Percentiles rank a stretch among this genome's conserved stretches.
phyloP scores from a whole-genome alignment of 2,797 vertebrate species.

The Phrynocephalus guinanensis region DNA sequence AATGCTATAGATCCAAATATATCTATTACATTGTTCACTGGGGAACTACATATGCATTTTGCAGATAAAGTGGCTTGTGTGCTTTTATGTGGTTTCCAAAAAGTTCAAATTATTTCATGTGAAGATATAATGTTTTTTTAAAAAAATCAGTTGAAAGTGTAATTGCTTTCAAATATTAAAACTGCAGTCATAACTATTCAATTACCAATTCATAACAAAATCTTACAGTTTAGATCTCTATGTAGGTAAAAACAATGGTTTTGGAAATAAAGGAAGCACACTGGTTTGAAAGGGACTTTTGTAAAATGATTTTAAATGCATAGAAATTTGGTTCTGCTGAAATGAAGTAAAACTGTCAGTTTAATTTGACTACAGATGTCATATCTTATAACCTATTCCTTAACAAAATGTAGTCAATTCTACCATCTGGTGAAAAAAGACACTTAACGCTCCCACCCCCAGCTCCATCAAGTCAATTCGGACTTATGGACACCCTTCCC shows the following conservation, averaged over 20 bases:
- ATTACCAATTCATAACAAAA: slow-evolving; percentile 71
- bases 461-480: not conserved
- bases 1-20: slow-evolving; percentile 34
- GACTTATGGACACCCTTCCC: not conserved
- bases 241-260: slow-evolving; percentile 62
- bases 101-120: slow-evolving; percentile 43
- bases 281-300: slow-evolving; percentile 18
- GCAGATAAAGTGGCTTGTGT: slow-evolving; percentile 47
- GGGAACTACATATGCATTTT: not conserved
- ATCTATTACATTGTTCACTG: slow-evolving; percentile 54
- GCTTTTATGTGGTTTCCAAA: slow-evolving; percentile 54
- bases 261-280: slow-evolving; percentile 63
- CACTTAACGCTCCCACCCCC: not conserved
- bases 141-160: slow-evolving; percentile 69
- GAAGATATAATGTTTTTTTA: slow-evolving; percentile 54
- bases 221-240: slow-evolving; percentile 68
- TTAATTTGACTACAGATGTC: slow-evolving; percentile 8
- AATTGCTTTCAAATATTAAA: slow-evolving; percentile 75
- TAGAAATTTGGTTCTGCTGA: slow-evolving; percentile 9
- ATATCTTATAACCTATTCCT: not conserved
- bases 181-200: slow-evolving; percentile 71
- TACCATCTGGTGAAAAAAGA: not conserved
- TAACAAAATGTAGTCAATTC: not conserved
- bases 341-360: slow-evolving; percentile 3
- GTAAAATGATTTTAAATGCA: slow-evolving; percentile 1